Conservation (phyloP, 2,888 invertebrate genomes). For the Meloe dianella region DNA sequence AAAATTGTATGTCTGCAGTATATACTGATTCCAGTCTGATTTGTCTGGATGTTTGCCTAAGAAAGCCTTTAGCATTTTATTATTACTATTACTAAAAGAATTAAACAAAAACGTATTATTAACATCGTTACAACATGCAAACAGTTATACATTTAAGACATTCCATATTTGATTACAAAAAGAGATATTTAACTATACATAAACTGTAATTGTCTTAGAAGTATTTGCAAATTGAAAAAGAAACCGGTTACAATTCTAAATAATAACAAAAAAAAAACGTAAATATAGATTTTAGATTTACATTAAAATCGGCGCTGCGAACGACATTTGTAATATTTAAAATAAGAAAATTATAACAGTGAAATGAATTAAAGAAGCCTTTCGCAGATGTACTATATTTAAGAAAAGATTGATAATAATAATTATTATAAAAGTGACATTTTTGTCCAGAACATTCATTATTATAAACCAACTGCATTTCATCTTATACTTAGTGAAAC, state of each 20-base stretch:
- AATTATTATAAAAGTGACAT: conserved; percentile 42
- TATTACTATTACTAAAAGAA: conserved; percentile 28
- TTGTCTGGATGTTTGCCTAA: conserved; percentile 58
- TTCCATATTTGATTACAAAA: conserved; percentile 48
- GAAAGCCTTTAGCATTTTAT: conserved; percentile 57
- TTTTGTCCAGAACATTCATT: conserved; percentile 53
- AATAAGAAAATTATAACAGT: no score
- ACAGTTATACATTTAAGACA: conserved; percentile 53
- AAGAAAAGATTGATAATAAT: conserved; percentile 45
- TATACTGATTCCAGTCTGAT: conserved; percentile 55
- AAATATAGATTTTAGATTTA: conserved; percentile 47
- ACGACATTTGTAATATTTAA: conserved; percentile 56
- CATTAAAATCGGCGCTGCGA: conserved; percentile 52
- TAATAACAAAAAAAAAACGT: no score
- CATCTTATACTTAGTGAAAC: not conserved
- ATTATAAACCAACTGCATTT: conserved; percentile 14
- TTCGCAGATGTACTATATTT: conserved; percentile 58
- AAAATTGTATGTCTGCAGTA: conserved; percentile 51
- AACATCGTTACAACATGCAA: conserved; percentile 52
- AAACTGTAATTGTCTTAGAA: conserved; percentile 46
- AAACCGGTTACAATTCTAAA: conserved; percentile 59
- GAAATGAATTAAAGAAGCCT: conserved; percentile 52
- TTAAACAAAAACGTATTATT: conserved; percentile 34
- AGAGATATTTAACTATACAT: conserved; percentile 22
- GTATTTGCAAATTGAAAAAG: conserved; percentile 45